These are phyloP conservation scores for Prosopocoilus inquinatus DNA, from an alignment of 2,888 invertebrate species.

Conservation along the genomic window DNA sequence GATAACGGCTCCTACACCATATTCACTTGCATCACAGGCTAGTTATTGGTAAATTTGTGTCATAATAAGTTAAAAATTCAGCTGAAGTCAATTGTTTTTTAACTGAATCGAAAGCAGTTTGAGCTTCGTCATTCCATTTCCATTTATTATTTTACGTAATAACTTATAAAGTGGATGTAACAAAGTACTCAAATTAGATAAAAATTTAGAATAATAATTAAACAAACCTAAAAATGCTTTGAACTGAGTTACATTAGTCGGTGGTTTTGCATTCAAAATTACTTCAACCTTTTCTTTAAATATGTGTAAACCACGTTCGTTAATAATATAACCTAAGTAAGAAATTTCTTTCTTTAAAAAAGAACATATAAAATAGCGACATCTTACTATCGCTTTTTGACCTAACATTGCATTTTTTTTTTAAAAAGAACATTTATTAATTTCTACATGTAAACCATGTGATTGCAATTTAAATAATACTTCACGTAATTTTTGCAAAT, in stretches of 20 bases:
- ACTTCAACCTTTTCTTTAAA: neutral
- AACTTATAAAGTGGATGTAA: neutral
- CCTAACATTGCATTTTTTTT: too few species aligned
- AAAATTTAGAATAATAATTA: neutral
- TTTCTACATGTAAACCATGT: conserved; percentile 17
- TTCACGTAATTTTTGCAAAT: neutral
- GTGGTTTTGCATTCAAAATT: neutral
- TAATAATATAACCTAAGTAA: conserved; percentile 13
- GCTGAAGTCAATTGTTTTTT: neutral
- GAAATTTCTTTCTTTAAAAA: neutral
- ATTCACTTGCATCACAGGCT: conserved; percentile 12
- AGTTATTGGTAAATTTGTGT: neutral
- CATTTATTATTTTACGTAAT: neutral
- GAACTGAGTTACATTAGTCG: neutral
- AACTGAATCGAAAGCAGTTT: neutral
- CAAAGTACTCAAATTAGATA: neutral
- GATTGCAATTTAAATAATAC: conserved; percentile 20
- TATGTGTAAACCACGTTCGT: neutral
- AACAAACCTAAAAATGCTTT: neutral
- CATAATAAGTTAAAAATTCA: neutral
- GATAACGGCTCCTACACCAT: conserved; percentile 17
- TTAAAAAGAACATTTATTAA: conserved; percentile 7
- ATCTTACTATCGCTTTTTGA: too few species aligned
- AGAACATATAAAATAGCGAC: too few species aligned
- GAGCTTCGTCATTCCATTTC: neutral